phyloP scores from a whole-genome alignment of 2,113 vertebrate species.

The Tiliqua scincoides region DNA sequence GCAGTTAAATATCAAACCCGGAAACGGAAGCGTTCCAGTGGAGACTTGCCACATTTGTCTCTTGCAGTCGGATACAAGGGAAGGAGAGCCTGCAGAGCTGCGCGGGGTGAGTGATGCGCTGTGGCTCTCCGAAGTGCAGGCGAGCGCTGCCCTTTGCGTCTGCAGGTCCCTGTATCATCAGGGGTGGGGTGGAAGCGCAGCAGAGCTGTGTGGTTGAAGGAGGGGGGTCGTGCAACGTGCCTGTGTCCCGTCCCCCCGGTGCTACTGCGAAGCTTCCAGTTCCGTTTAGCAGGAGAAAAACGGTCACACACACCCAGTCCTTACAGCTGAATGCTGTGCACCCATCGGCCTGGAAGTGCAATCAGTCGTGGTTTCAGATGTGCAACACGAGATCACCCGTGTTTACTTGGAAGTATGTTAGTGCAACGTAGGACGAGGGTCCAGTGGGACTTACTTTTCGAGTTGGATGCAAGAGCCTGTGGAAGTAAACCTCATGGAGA shows the following conservation, averaged over 20 bases:
- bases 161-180: background rate
- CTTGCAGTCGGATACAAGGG: background rate
- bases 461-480: background rate
- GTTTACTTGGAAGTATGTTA: background rate
- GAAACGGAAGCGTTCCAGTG: constrained; percentile 56
- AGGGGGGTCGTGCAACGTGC: too few species aligned
- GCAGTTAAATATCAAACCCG: background rate
- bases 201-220: background rate
- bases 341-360: background rate
- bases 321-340: background rate
- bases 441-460: background rate
- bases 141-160: background rate
- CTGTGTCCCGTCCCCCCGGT: too few species aligned
- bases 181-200: background rate
- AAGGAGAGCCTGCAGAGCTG: too few species aligned
- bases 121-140: background rate
- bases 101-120: accelerated
- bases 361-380: background rate
- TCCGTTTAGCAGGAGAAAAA: background rate
- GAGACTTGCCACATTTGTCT: background rate
- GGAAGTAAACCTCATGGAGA: background rate
- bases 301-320: too few species aligned
- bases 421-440: too few species aligned
- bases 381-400: background rate
- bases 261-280: background rate